Conservation (phyloP, 2,113 vertebrate genomes). For the Ictalurus furcatus region DNA sequence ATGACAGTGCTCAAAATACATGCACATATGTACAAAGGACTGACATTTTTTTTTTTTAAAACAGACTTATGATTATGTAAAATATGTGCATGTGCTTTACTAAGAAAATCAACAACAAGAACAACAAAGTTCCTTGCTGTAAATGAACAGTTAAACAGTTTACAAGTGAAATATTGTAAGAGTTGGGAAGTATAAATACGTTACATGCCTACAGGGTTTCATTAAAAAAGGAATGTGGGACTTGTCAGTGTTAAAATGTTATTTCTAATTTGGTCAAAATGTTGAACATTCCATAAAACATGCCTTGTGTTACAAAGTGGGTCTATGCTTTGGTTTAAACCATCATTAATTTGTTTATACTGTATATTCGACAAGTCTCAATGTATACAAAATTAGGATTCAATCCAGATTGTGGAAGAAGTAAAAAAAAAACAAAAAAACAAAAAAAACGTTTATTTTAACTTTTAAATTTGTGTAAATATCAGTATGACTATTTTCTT, state of each 20-base stretch:
- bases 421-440: conserved; percentile 58
- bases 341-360: conserved; percentile 62
- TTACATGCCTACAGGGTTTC: not conserved
- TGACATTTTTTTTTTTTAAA: conserved; percentile 34
- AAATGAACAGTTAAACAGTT: conserved; percentile 21
- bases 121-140: conserved; percentile 11
- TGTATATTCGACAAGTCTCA: conserved; percentile 64
- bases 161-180: conserved; percentile 7
- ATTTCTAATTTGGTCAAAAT: conserved; percentile 68
- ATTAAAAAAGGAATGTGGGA: conserved; percentile 15
- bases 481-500: conserved; percentile 79
- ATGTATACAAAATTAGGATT: conserved; percentile 61
- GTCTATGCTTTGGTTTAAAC: conserved; percentile 80
- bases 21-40: conserved; percentile 62
- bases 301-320: conserved; percentile 64
- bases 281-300: conserved; percentile 82
- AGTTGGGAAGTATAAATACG: not conserved
- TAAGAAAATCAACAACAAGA: conserved; percentile 27
- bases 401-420: conserved; percentile 76
- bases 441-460: conserved; percentile 50
- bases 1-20: conserved; percentile 64
- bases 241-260: conserved; percentile 41
- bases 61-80: conserved; percentile 34
- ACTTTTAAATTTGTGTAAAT: conserved; percentile 85
- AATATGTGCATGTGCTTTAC: conserved; percentile 36